A percentile compares a stretch with the other conserved stretches of the same genome.
phyloP scores from a whole-genome alignment of 2,888 invertebrate species.

The Apamea epomidion region DNA sequence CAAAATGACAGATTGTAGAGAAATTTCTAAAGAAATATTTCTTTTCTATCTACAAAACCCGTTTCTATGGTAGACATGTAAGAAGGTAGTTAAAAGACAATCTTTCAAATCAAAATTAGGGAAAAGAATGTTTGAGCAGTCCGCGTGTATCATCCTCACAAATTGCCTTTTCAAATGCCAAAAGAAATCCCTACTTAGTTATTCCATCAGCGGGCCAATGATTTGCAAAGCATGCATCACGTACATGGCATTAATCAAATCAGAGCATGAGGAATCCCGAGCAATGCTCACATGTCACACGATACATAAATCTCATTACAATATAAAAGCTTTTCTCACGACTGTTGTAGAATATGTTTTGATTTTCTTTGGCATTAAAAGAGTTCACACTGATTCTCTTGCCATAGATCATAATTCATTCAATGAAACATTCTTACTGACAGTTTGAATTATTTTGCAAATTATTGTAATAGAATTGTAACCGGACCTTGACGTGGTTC shows the following conservation, averaged over 20 bases:
- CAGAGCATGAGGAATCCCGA: conserved; percentile 80
- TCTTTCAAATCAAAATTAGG: background rate
- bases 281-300: conserved; percentile 74
- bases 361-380: conserved; percentile 22
- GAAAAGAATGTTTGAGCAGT: background rate
- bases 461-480: conserved; percentile 1
- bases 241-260: conserved; percentile 79
- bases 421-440: background rate
- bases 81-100: background rate
- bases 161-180: conserved; percentile 11
- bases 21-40: too few species aligned
- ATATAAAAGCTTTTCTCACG: conserved; percentile 48
- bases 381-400: background rate
- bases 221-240: conserved; percentile 43
- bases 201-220: conserved; percentile 37
- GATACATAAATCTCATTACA: conserved; percentile 81
- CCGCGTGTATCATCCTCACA: background rate
- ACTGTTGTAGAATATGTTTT: conserved; percentile 35
- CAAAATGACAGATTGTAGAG: too few species aligned
- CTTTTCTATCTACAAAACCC: too few species aligned
- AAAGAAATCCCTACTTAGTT: conserved; percentile 43
- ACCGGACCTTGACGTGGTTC: background rate
- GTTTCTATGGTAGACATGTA: too few species aligned
- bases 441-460: conserved; percentile 2
- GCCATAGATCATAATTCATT: background rate